phyloP scores from a whole-genome alignment of 2,888 invertebrate species.

The Eristalis pertinax region DNA sequence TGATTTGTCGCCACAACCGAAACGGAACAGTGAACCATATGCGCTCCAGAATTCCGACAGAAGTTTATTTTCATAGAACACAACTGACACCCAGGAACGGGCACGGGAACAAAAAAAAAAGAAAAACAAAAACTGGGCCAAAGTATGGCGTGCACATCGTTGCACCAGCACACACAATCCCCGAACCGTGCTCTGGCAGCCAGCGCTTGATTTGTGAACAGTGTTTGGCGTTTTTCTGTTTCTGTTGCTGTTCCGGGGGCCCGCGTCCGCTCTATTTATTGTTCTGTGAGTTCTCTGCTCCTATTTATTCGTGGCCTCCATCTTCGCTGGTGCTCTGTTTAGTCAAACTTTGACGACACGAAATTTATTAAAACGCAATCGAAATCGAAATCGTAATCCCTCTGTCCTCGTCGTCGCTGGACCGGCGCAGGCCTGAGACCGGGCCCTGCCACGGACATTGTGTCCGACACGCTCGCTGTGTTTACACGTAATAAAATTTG shows the following conservation, averaged over 20 bases:
- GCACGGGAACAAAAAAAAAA: not conserved
- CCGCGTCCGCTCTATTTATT: slow-evolving; percentile 47
- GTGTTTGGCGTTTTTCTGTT: slow-evolving; percentile 56
- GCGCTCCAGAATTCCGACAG: slow-evolving; percentile 23
- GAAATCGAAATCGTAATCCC: slow-evolving; percentile 29
- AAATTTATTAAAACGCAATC: slow-evolving; percentile 48
- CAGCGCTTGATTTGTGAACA: slow-evolving; percentile 56
- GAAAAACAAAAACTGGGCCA: slow-evolving; percentile 35
- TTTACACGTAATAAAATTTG: slow-evolving; percentile 77
- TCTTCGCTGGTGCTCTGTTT: slow-evolving; percentile 38
- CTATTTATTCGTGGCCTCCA: slow-evolving; percentile 30
- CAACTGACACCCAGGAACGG: not conserved
- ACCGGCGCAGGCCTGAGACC: not conserved
- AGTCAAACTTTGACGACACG: slow-evolving; percentile 56
- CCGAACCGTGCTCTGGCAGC: slow-evolving; percentile 9
- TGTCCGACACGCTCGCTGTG: slow-evolving; percentile 72
- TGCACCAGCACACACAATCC: slow-evolving; percentile 10
- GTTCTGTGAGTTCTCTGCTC: slow-evolving; percentile 20
- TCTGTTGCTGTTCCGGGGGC: no score
- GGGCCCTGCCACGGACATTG: slow-evolving; percentile 1
- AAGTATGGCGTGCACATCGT: slow-evolving; percentile 25
- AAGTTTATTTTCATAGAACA: slow-evolving; percentile 45
- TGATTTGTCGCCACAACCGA: slow-evolving; percentile 50
- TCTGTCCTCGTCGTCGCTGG: not conserved
- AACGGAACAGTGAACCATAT: slow-evolving; percentile 16